A percentile compares a stretch with the other conserved stretches of the same genome.
These are phyloP conservation scores for Halcyon leucocephala DNA, from an alignment of 2,797 vertebrate genomes.

Conservation along the genomic window DNA sequence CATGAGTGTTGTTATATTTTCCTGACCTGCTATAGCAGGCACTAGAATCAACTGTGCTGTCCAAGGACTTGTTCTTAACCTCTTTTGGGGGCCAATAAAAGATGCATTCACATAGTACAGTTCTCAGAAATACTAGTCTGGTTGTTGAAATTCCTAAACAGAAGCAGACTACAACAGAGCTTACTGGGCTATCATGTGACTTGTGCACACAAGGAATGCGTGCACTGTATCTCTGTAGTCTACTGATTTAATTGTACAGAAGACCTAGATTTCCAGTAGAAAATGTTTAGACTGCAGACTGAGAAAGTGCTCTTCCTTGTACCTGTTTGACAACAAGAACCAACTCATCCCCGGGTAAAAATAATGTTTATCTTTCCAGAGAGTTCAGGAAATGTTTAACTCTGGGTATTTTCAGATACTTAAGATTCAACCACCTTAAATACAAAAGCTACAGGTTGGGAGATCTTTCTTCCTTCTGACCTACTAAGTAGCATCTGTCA, in stretches of 20 bases:
- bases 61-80: background rate
- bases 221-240: background rate
- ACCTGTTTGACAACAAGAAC: background rate
- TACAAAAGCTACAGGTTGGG: background rate
- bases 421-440: background rate
- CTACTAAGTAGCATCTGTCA: background rate
- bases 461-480: background rate
- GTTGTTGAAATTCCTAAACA: background rate
- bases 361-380: background rate
- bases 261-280: background rate
- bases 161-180: background rate
- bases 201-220: background rate
- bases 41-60: background rate
- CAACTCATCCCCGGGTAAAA: background rate
- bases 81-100: background rate
- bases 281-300: background rate
- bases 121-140: background rate
- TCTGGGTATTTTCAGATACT: background rate
- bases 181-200: background rate
- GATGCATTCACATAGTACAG: accelerated
- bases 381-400: background rate
- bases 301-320: background rate
- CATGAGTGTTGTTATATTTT: background rate
- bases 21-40: background rate
- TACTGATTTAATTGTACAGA: background rate